Conservation (phyloP, 2,888 invertebrate genomes). For the Idaea aversata region DNA sequence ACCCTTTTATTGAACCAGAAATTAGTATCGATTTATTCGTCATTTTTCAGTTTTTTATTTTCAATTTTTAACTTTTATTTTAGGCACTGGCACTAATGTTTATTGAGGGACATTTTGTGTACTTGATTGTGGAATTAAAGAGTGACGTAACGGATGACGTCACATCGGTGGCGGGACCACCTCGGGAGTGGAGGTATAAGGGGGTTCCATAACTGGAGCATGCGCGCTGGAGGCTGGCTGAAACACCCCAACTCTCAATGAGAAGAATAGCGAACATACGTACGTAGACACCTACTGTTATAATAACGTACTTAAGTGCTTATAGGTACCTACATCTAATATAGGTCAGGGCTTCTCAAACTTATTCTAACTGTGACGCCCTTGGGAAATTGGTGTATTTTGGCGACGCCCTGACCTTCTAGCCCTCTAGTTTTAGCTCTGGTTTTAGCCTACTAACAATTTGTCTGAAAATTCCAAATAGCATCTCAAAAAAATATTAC, state of each 20-base stretch:
- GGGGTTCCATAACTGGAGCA: constrained; percentile 47
- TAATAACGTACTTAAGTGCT: constrained; percentile 18
- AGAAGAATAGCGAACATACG: constrained; percentile 26
- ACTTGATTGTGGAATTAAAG: constrained; percentile 11
- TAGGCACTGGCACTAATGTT: constrained; percentile 15
- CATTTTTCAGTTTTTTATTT: constrained; percentile 41
- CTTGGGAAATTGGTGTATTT: no score
- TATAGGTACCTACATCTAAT: not conserved
- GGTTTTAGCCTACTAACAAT: no score
- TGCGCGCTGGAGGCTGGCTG: constrained; percentile 45
- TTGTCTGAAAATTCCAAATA: no score
- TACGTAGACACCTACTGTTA: constrained; percentile 6
- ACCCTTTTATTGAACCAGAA: constrained; percentile 26
- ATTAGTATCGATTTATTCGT: constrained; percentile 42
- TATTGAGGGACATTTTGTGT: constrained; percentile 11
- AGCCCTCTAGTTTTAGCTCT: no score
- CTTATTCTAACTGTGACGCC: no score
- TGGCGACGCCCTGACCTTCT: no score
- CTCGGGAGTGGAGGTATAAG: constrained; percentile 35
- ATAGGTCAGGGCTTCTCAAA: no score
- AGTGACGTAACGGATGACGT: constrained; percentile 25
- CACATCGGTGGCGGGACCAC: constrained; percentile 29
- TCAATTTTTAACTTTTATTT: constrained; percentile 9
- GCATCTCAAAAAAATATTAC: no score
- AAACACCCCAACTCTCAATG: constrained; percentile 41